These are phyloP conservation scores for Zaprionus lachaisei DNA, from an alignment of 1,140 invertebrate species.

Conservation along the genomic window DNA sequence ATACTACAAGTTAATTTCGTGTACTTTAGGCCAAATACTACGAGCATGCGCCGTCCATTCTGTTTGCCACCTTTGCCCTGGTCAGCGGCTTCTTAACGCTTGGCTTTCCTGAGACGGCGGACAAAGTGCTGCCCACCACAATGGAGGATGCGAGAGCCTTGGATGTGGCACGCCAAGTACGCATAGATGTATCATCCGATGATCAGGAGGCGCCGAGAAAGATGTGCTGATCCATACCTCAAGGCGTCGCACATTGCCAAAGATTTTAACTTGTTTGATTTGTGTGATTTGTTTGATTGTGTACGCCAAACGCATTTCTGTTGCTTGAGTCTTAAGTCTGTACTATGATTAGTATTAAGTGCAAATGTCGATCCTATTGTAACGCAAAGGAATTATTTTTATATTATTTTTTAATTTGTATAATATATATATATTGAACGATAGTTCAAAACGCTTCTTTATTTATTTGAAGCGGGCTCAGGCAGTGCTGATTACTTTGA, in stretches of 20 bases:
- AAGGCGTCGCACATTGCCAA: slow-evolving; percentile 24
- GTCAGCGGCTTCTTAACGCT: slow-evolving; percentile 87
- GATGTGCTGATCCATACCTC: slow-evolving; percentile 15
- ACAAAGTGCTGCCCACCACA: slow-evolving; percentile 88
- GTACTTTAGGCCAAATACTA: slow-evolving; percentile 69
- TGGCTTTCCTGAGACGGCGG: slow-evolving; percentile 88
- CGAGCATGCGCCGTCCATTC: slow-evolving; percentile 88
- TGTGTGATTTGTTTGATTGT: background rate
- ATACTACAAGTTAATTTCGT: background rate
- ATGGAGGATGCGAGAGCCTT: slow-evolving; percentile 87
- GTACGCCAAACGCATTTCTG: slow-evolving; percentile 30
- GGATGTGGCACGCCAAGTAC: slow-evolving; percentile 33
- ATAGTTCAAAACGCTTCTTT: background rate
- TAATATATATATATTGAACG: slow-evolving; percentile 9
- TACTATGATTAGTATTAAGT: slow-evolving; percentile 37
- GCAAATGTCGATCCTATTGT: slow-evolving; percentile 32
- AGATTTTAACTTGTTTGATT: slow-evolving; percentile 23
- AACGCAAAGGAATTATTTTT: slow-evolving; percentile 11
- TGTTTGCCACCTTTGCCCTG: slow-evolving; percentile 89
- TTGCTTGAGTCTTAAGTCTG: slow-evolving; percentile 15
- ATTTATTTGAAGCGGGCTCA: background rate
- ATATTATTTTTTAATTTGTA: slow-evolving; percentile 31
- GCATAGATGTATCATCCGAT: slow-evolving; percentile 3
- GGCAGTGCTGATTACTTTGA: too few relatives aligned
- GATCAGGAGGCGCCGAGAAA: slow-evolving; percentile 19